These are phyloP conservation scores for Phylloscopus trochilus DNA, from an alignment of 2,113 vertebrate genomes.

Conservation along the genomic window DNA sequence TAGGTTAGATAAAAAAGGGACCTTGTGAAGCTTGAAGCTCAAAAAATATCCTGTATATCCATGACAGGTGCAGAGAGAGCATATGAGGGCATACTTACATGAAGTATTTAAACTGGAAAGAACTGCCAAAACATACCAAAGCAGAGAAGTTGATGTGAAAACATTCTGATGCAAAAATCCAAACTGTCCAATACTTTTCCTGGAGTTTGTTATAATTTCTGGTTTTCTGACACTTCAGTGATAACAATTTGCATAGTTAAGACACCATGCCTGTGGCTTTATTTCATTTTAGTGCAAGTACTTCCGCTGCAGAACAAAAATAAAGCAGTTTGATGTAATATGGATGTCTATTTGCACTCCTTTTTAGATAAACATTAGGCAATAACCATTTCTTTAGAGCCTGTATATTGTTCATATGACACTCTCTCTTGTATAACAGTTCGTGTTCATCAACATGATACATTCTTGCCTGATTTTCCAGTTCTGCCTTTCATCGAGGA, in stretches of 20 bases:
- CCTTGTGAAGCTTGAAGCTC: neutral
- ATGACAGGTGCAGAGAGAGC: neutral
- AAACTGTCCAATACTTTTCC: neutral
- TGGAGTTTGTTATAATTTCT: neutral
- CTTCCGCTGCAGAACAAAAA: slow-evolving; percentile 21
- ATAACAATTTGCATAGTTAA: slow-evolving; percentile 29
- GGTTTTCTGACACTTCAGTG: neutral
- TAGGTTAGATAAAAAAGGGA: neutral
- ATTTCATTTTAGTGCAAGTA: slow-evolving; percentile 22
- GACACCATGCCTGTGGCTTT: neutral
- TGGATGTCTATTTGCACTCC: slow-evolving; percentile 20
- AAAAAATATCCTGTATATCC: neutral
- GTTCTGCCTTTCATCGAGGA: slow-evolving; percentile 61
- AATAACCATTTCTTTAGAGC: slow-evolving; percentile 55
- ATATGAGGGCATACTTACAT: neutral
- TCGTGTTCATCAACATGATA: slow-evolving; percentile 70
- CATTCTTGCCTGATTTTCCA: slow-evolving; percentile 59
- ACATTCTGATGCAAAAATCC: neutral
- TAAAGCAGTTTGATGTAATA: slow-evolving; percentile 24
- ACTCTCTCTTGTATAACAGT: slow-evolving; percentile 54
- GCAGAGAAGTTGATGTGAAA: neutral
- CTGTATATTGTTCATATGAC: slow-evolving; percentile 55
- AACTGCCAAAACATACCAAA: neutral
- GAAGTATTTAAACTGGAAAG: neutral
- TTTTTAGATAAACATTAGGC: slow-evolving; percentile 65